phyloP scores from a whole-genome alignment of 2,888 invertebrate species.

The Teleiodes luculella region DNA sequence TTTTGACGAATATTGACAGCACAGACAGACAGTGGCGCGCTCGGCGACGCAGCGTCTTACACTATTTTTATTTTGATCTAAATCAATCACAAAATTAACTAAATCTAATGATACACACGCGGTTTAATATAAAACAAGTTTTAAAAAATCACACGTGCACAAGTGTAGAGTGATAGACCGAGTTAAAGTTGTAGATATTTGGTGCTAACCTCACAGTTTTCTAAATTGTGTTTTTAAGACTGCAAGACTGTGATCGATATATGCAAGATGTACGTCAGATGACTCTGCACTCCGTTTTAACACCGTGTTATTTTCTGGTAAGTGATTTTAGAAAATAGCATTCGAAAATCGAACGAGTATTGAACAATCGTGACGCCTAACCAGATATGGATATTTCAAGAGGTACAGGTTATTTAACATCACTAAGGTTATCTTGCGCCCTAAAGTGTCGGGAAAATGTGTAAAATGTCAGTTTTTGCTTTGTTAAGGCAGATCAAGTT shows the following conservation, averaged over 20 bases:
- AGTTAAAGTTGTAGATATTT: constrained; percentile 50
- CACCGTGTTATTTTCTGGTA: constrained; percentile 63
- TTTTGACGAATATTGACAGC: constrained; percentile 87
- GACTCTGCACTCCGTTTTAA: constrained; percentile 61
- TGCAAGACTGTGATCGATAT: constrained; percentile 77
- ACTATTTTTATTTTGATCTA: constrained; percentile 78
- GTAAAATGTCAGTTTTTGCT: constrained; percentile 41
- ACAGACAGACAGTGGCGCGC: constrained; percentile 76
- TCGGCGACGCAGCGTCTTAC: constrained; percentile 73
- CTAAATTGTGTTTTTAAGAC: constrained; percentile 74
- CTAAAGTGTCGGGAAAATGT: constrained; percentile 26
- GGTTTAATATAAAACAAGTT: constrained; percentile 1
- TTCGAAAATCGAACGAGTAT: constrained; percentile 23
- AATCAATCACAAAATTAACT: constrained; percentile 29
- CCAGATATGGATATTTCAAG: constrained; percentile 29
- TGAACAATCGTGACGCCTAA: constrained; percentile 28
- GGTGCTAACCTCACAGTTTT: constrained; percentile 74
- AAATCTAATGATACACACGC: not conserved
- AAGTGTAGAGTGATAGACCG: constrained; percentile 58
- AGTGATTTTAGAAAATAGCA: constrained; percentile 35
- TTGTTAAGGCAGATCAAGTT: constrained; percentile 78
- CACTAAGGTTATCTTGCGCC: constrained; percentile 23
- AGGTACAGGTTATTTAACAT: constrained; percentile 14
- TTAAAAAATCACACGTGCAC: constrained; percentile 10
- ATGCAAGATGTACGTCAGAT: constrained; percentile 77